Conservation (phyloP, 2,888 invertebrate species). For the Agriotes lineatus region DNA sequence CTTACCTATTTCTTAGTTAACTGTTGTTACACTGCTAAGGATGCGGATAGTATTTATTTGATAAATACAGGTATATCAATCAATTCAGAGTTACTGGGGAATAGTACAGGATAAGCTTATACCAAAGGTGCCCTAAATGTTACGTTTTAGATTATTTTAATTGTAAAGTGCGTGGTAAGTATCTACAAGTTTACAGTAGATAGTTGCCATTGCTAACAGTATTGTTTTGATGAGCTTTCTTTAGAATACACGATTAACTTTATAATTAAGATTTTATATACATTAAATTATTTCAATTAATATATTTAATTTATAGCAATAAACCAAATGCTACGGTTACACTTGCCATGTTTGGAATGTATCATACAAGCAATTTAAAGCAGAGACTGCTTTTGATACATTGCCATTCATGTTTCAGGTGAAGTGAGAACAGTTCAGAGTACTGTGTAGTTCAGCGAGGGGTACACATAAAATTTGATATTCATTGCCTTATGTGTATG, state of each 20-base stretch:
- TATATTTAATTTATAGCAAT: slow-evolving; percentile 61
- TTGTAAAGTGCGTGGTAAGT: slow-evolving; percentile 31
- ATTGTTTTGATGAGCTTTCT: slow-evolving; percentile 59
- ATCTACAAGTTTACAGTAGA: slow-evolving; percentile 23
- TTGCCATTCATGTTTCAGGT: slow-evolving; percentile 1
- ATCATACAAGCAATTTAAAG: background rate
- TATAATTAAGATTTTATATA: slow-evolving; percentile 48
- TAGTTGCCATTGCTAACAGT: slow-evolving; percentile 46
- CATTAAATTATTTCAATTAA: slow-evolving; percentile 48
- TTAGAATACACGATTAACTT: slow-evolving; percentile 54
- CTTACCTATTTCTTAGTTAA: slow-evolving; percentile 60
- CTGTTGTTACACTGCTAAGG: slow-evolving; percentile 62
- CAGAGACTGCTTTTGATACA: slow-evolving; percentile 8
- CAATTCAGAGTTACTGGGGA: slow-evolving; percentile 43
- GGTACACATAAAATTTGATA: slow-evolving; percentile 28
- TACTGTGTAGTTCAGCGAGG: slow-evolving; percentile 12
- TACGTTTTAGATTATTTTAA: slow-evolving; percentile 65
- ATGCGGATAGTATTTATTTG: slow-evolving; percentile 61
- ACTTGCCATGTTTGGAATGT: slow-evolving; percentile 17
- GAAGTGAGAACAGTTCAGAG: background rate
- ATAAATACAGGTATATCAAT: slow-evolving; percentile 60
- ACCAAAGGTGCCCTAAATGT: slow-evolving; percentile 88
- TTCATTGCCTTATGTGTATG: slow-evolving; percentile 29
- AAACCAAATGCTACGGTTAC: slow-evolving; percentile 58
- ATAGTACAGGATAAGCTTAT: slow-evolving; percentile 74